Evolutionary conservation across 2,797 vertebrate genomes (phyloP).

Genomic region (Borostomias antarcticus): DNA sequence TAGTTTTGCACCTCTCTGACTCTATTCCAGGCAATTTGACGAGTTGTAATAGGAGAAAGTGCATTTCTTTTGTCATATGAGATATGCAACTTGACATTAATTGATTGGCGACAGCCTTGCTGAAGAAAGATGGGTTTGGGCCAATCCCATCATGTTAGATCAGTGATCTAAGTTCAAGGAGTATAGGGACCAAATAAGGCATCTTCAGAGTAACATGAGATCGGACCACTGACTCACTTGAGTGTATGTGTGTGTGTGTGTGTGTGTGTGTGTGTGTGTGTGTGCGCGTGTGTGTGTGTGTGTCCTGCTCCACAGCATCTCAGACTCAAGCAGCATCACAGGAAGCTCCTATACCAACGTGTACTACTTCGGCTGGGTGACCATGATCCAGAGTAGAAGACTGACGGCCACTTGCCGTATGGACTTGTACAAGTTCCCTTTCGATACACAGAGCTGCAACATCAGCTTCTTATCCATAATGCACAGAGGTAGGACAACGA

Average conservation of each 20-base stretch:
- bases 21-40: too few relatives aligned
- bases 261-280: too few relatives aligned
- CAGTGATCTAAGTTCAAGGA: too few relatives aligned
- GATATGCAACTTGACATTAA: not conserved
- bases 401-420: slow-evolving; percentile 36
- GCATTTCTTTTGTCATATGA: not conserved
- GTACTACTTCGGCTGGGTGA: not conserved
- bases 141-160: too few relatives aligned
- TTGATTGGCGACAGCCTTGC: not conserved
- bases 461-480: slow-evolving; percentile 30
- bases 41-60: too few relatives aligned
- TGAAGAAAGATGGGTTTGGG: too few relatives aligned
- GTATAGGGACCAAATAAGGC: too few relatives aligned
- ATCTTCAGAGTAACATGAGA: too few relatives aligned
- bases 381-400: slow-evolving; percentile 12
- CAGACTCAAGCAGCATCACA: slow-evolving; percentile 12
- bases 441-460: slow-evolving; percentile 46
- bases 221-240: too few relatives aligned
- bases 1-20: too few relatives aligned
- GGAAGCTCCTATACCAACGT: slow-evolving; percentile 25
- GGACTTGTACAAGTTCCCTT: slow-evolving; percentile 47
- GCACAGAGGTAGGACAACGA: slow-evolving; percentile 23
- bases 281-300: too few relatives aligned
- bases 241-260: not conserved
- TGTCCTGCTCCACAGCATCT: slow-evolving; percentile 1